Base-by-base conservation (phyloP, 2,888 invertebrate species). In the Ariolimax columbianus region DNA sequence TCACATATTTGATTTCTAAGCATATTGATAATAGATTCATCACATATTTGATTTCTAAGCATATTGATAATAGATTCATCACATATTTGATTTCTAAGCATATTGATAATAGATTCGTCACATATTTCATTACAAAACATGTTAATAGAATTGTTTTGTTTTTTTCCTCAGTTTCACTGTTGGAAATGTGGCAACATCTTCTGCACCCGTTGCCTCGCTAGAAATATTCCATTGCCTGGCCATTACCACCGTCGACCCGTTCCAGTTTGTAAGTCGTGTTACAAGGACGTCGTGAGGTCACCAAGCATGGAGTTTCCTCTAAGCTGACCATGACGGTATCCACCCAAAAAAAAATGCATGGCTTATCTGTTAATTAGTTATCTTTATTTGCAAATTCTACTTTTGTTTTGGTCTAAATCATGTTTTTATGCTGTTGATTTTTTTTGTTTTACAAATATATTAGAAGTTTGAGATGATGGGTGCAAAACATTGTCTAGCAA, bases 101-200 rank as follows among this genome's bases (percentile, higher is more conserved):
- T n/a, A n/a, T n/a, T n/a, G n/a, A n/a, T n/a, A n/a, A n/a, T n/a
- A n/a, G n/a, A n/a, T n/a, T n/a, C n/a, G n/a, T n/a, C n/a, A n/a
- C n/a, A n/a, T n/a, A n/a, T n/a, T n/a, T n/a, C n/a, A n/a, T n/a
- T n/a, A n/a, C n/a, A n/a, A n/a, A n/a, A n/a, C n/a, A n/a, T n/a
- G n/a, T n/a, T n/a, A n/a, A n/a, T n/a, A 3, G 47, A 11, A 55
- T 55, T 55, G 17, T 33, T 0, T 75, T 51, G 51, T 40, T 3
- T 23, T 30, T 30, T 11, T 30, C 23, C 95, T 70, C 95, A 98
- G 98, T 97, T 97, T 93, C 98, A 98, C 94, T 99, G 99, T 95
- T 97, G 98, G 97, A 96, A 97, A 91, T 99, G 99, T 94, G 99
- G 99, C 23, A 97, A 97, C 89, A 97, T 98, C 86, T 97, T 97